Conservation (phyloP, 1,140 invertebrate species). For the Chlorops oryzae region DNA sequence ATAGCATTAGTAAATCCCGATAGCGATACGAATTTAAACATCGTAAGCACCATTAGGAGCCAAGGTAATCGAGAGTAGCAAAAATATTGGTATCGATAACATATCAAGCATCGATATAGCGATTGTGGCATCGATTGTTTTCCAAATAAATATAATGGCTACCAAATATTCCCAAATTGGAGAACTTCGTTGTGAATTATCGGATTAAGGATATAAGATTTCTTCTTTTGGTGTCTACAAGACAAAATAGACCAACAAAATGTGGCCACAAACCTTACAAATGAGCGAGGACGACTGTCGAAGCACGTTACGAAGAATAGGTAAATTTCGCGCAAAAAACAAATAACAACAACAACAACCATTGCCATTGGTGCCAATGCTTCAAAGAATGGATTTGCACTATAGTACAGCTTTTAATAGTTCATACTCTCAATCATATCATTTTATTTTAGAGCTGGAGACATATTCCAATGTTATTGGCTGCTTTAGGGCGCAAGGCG, state of each 20-base stretch:
- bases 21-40: too few relatives aligned
- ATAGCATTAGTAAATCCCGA: too few relatives aligned
- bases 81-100: constrained; percentile 2
- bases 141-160: too few relatives aligned
- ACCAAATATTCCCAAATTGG: too few relatives aligned
- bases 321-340: constrained; percentile 48
- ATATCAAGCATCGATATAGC: neutral
- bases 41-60: too few relatives aligned
- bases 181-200: neutral
- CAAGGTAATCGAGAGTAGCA: constrained; percentile 20
- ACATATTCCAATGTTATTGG: constrained; percentile 83
- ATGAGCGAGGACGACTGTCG: constrained; percentile 80
- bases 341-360: neutral
- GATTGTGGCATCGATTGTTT: constrained; percentile 17
- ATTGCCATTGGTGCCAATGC: constrained; percentile 6
- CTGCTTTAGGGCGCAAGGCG: constrained; percentile 85
- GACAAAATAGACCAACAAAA: constrained; percentile 39
- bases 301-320: constrained; percentile 74
- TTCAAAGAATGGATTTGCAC: constrained; percentile 3
- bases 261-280: constrained; percentile 68
- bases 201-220: neutral
- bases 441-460: constrained; percentile 69
- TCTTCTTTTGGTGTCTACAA: neutral
- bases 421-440: neutral
- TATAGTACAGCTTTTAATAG: neutral